Conservation (phyloP, 2,797 vertebrate genomes). For the Percopsis omiscomaycus region DNA sequence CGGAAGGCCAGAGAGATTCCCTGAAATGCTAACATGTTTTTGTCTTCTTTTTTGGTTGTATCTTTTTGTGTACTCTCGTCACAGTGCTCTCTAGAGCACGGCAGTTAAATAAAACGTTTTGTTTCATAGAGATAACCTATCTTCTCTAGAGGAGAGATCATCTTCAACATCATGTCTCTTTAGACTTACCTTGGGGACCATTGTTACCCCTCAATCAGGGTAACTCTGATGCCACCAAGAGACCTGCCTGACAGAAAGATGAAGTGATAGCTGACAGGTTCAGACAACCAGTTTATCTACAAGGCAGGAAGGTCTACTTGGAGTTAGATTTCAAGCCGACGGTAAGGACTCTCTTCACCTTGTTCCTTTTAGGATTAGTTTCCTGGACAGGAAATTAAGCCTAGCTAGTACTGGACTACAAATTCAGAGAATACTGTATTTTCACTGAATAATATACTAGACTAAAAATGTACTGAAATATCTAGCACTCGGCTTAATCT, state of each 20-base stretch:
- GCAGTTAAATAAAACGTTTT: conserved; percentile 45
- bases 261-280: conserved; percentile 54
- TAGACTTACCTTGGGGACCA: conserved; percentile 30
- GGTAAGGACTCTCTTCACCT: too few species aligned
- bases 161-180: conserved; percentile 46
- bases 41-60: conserved; percentile 2
- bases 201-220: background rate
- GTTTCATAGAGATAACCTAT: conserved; percentile 58
- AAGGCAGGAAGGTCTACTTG: background rate
- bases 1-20: conserved; percentile 39
- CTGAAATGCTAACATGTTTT: conserved; percentile 46
- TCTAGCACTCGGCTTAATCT: too few species aligned
- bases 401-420: too few species aligned
- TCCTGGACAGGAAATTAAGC: too few species aligned
- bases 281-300: conserved; percentile 22
- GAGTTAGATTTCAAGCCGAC: background rate
- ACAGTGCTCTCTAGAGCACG: background rate
- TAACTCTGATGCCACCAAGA: conserved; percentile 25
- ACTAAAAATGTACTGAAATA: too few species aligned
- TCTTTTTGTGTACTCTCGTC: background rate
- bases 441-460: too few species aligned
- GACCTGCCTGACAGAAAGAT: conserved; percentile 45
- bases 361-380: too few species aligned
- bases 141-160: conserved; percentile 36
- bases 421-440: too few species aligned